Evolutionary conservation across 1,140 invertebrate species (phyloP).

Genomic region (Pissodes strobi): DNA sequence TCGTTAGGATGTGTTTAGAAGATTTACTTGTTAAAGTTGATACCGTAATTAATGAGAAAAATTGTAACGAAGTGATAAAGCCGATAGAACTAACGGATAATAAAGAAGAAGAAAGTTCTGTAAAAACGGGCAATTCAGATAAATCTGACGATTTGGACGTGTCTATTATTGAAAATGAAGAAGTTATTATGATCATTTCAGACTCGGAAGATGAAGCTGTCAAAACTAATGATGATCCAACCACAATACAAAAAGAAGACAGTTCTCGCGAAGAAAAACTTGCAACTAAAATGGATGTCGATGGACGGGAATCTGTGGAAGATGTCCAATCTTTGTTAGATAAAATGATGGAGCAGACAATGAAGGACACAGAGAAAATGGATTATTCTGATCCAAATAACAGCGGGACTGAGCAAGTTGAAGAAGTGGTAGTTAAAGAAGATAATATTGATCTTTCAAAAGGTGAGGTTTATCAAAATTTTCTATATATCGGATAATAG

Average conservation of each 20-base stretch:
- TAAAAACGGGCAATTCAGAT: constrained; percentile 12
- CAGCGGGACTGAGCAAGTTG: constrained; percentile 39
- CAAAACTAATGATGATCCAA: neutral
- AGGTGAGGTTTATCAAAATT: too few species aligned
- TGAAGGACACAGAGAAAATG: constrained; percentile 50
- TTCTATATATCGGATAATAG: too few species aligned
- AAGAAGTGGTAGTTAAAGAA: constrained; percentile 30
- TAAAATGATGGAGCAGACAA: constrained; percentile 58
- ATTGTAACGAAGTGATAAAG: neutral
- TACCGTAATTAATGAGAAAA: neutral
- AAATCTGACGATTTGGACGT: constrained; percentile 25
- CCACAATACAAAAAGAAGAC: neutral
- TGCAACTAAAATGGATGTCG: neutral
- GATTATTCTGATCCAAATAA: constrained; percentile 45
- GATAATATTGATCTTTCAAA: neutral
- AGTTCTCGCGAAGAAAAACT: constrained; percentile 7
- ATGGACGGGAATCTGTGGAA: constrained; percentile 11
- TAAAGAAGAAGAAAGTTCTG: constrained; percentile 10
- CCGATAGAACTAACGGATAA: neutral
- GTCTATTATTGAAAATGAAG: constrained; percentile 20
- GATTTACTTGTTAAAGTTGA: constrained; percentile 16
- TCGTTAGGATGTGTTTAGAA: constrained; percentile 21
- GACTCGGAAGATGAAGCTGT: constrained; percentile 50
- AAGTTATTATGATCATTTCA: constrained; percentile 49
- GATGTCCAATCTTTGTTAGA: constrained; percentile 60